A percentile compares a stretch with the other conserved stretches of the same genome.
Evolutionary conservation across 53 echinoderm and acorn worm genomes (phyloP).

Genomic region (Paelopatides confundens): DNA sequence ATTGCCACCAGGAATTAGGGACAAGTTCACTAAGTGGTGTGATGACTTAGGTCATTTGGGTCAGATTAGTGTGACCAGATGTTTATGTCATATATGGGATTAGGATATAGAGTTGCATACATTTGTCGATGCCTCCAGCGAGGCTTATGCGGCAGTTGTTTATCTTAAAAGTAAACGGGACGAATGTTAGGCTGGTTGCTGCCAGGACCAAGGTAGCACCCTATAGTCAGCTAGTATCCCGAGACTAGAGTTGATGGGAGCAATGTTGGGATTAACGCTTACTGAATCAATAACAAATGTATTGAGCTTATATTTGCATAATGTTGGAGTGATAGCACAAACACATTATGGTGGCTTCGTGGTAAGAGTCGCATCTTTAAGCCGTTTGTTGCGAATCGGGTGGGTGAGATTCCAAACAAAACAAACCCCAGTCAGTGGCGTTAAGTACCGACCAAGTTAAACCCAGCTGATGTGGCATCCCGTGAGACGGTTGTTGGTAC

Average conservation of each 20-base stretch:
- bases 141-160: neutral
- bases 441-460: conserved; percentile 23
- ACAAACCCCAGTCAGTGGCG: conserved; percentile 42
- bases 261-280: conserved; percentile 39
- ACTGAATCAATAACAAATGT: conserved; percentile 5
- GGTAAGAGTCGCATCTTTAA: conserved; percentile 31
- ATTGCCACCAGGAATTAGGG: neutral
- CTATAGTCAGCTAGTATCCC: conserved; percentile 18
- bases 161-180: neutral
- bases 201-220: conserved; percentile 32
- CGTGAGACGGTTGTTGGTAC: too few relatives aligned
- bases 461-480: conserved; percentile 37
- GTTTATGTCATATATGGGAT: neutral
- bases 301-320: neutral
- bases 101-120: neutral
- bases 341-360: conserved; percentile 27
- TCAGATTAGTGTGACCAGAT: neutral
- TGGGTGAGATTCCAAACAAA: neutral
- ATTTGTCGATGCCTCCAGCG: neutral
- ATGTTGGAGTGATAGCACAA: conserved; percentile 34
- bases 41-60: neutral
- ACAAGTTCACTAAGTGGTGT: neutral
- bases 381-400: conserved; percentile 37
- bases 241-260: conserved; percentile 34
- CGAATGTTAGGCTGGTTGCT: neutral